Conservation (phyloP, 2,113 vertebrate genomes). For the Anas platyrhynchos region DNA sequence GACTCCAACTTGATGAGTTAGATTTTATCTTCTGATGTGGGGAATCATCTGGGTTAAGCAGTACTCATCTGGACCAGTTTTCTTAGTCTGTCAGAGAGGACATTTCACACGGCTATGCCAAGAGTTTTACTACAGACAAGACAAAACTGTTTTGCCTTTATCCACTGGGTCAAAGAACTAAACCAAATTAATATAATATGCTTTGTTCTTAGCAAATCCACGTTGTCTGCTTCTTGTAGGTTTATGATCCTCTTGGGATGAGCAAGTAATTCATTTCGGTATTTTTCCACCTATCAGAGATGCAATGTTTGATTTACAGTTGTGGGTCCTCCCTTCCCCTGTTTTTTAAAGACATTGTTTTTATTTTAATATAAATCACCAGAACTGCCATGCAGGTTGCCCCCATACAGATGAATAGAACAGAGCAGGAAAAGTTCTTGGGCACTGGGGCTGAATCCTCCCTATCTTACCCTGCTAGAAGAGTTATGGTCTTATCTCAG, state of each 20-base stretch:
- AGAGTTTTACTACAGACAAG: not conserved
- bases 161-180: not conserved
- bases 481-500: not conserved
- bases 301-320: not conserved
- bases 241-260: not conserved
- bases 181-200: not conserved
- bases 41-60: not conserved
- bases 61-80: not conserved
- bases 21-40: not conserved
- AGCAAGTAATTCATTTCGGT: not conserved
- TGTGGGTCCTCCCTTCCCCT: not conserved
- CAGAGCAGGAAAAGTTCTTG: not conserved
- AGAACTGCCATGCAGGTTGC: not conserved
- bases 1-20: not conserved
- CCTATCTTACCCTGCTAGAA: not conserved
- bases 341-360: not conserved
- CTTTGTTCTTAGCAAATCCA: not conserved
- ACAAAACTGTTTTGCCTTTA: not conserved
- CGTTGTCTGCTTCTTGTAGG: not conserved
- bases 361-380: conserved; percentile 13
- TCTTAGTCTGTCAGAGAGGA: not conserved
- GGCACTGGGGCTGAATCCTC: not conserved
- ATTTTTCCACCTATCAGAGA: not conserved
- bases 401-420: not conserved
- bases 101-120: not conserved